A percentile compares a stretch with the other conserved stretches of the same genome.
Evolutionary conservation across 1,140 invertebrate species (phyloP).

Genomic region (Drosophila truncata): DNA sequence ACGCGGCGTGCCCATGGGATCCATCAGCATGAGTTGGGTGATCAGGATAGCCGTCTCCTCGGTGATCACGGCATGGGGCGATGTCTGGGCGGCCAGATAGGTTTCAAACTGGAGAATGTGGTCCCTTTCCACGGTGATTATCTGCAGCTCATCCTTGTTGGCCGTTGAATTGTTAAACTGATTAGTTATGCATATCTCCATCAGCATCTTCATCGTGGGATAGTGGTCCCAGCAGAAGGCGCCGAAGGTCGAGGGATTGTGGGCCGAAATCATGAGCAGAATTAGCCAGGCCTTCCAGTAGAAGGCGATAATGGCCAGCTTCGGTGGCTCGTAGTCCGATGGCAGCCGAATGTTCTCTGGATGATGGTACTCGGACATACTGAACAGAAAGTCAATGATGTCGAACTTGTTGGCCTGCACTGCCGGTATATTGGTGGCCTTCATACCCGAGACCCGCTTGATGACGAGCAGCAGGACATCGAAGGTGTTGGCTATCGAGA

Average conservation of each 20-base stretch:
- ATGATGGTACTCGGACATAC: conserved; percentile 95
- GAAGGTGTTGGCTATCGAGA: conserved; percentile 92
- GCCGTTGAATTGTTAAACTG: conserved; percentile 69
- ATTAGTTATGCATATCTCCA: conserved; percentile 99
- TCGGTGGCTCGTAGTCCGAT: conserved; percentile 93
- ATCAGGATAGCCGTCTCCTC: conserved; percentile 95
- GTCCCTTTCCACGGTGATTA: conserved; percentile 91
- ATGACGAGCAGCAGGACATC: conserved; percentile 95
- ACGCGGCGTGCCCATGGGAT: conserved; percentile 92
- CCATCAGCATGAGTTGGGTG: conserved; percentile 93
- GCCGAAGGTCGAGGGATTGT: conserved; percentile 96
- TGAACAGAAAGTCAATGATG: conserved; percentile 95
- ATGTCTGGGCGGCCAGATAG: conserved; percentile 95
- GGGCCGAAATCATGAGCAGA: conserved; percentile 94
- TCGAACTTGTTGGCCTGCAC: conserved; percentile 93
- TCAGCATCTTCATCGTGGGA: conserved; percentile 95
- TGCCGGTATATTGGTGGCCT: conserved; percentile 88
- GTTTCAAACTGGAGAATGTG: conserved; percentile 96
- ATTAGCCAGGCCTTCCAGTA: conserved; percentile 99
- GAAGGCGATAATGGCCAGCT: conserved; percentile 94
- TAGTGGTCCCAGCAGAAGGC: conserved; percentile 95
- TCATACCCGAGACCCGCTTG: conserved; percentile 92
- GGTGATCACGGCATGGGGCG: conserved; percentile 92
- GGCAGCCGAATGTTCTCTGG: conserved; percentile 97
- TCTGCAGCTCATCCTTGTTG: conserved; percentile 84